These are phyloP conservation scores for Lepidonotus clava DNA, from an alignment of 2,888 invertebrate genomes.

Conservation along the genomic window DNA sequence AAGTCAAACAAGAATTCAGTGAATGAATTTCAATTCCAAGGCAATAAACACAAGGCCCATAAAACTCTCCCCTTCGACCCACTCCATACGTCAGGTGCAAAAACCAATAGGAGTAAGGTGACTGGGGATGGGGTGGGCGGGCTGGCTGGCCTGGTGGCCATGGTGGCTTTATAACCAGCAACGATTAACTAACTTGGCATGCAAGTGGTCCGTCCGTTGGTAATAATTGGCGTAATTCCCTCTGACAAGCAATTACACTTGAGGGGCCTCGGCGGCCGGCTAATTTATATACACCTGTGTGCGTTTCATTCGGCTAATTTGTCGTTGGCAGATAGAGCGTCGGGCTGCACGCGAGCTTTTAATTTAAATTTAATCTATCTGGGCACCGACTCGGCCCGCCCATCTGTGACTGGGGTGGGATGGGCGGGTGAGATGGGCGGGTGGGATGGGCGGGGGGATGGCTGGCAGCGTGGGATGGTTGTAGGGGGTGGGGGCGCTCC, in stretches of 20 bases:
- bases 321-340: background rate
- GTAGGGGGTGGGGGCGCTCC: no score
- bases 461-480: background rate
- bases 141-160: background rate
- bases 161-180: no score
- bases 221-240: background rate
- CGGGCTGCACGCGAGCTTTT: background rate
- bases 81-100: no score
- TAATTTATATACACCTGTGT: slow-evolving; percentile 23
- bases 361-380: slow-evolving; percentile 13
- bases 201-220: background rate
- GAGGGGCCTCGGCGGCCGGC: background rate
- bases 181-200: slow-evolving; percentile 16
- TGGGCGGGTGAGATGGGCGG: background rate
- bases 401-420: background rate
- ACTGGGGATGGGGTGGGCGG: background rate
- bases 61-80: no score
- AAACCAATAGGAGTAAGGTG: no score
- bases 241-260: slow-evolving; percentile 1
- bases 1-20: no score
- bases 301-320: slow-evolving; percentile 12
- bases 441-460: background rate
- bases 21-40: no score
- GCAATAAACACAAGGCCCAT: no score
- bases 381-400: background rate